A percentile compares a stretch with the other conserved stretches of the same genome.
Conservation (phyloP, 2,888 invertebrate genomes). For the Ormyrus rosae region DNA sequence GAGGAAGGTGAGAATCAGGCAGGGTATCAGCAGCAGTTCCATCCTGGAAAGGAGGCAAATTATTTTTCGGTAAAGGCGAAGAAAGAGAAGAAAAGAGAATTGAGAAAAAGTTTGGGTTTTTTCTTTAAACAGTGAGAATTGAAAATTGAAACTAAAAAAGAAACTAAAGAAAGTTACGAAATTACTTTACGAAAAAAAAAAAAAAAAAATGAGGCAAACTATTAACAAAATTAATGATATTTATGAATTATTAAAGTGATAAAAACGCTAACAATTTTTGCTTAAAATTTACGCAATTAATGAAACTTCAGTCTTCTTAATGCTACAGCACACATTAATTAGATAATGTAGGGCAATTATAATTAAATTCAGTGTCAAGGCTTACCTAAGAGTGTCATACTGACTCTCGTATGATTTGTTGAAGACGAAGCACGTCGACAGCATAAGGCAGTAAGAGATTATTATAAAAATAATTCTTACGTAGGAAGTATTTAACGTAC, state of each 20-base stretch:
- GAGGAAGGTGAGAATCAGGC: conserved; percentile 41
- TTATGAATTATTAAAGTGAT: too few relatives aligned
- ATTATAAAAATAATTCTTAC: conserved; percentile 34
- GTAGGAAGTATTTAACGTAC: conserved; percentile 15
- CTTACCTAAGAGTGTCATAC: conserved; percentile 45
- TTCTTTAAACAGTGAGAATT: too few relatives aligned
- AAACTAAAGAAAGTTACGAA: neutral
- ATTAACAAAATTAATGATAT: too few relatives aligned
- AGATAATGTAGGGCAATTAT: too few relatives aligned
- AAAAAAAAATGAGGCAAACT: too few relatives aligned
- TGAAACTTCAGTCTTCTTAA: too few relatives aligned
- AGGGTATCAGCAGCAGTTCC: conserved; percentile 44
- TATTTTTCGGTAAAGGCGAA: too few relatives aligned
- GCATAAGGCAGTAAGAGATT: conserved; percentile 37
- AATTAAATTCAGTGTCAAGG: neutral
- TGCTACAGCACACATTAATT: too few relatives aligned
- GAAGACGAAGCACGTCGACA: conserved; percentile 47
- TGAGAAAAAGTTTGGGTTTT: too few relatives aligned
- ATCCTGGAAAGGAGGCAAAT: conserved; percentile 22
- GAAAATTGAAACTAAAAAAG: neutral
- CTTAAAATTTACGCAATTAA: too few relatives aligned
- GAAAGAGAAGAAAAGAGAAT: too few relatives aligned
- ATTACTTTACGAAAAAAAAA: neutral
- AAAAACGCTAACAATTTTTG: too few relatives aligned
- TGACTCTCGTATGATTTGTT: conserved; percentile 35